Percentiles rank a stretch among this genome's conserved stretches.
phyloP scores from a whole-genome alignment of 2,113 vertebrate genomes.

The Drymodes brunneopygia region DNA sequence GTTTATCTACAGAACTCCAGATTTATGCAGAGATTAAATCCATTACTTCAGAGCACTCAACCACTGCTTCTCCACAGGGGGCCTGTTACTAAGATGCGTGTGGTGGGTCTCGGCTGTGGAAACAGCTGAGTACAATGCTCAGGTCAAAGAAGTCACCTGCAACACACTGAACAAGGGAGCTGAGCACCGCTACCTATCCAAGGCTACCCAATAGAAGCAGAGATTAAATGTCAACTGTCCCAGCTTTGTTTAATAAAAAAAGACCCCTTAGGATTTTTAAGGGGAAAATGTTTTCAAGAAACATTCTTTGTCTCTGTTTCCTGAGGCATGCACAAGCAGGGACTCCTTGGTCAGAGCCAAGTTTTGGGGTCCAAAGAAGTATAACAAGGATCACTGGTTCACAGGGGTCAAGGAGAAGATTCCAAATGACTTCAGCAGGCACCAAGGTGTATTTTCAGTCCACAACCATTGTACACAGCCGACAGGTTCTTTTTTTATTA shows the following conservation, averaged over 20 bases:
- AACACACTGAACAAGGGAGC: background rate
- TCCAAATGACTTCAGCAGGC: background rate
- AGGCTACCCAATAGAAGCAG: background rate
- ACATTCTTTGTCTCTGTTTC: background rate
- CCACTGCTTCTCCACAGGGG: background rate
- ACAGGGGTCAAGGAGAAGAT: background rate
- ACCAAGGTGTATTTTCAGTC: background rate
- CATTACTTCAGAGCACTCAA: slow-evolving; percentile 5
- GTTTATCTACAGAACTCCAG: slow-evolving; percentile 4
- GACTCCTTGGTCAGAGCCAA: background rate
- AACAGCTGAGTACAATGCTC: background rate
- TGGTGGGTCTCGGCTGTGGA: background rate
- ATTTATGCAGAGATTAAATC: slow-evolving; percentile 29
- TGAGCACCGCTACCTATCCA: background rate
- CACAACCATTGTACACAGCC: background rate
- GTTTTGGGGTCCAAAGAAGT: background rate
- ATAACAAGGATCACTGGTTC: background rate
- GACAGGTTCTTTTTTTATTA: background rate
- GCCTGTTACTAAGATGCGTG: background rate
- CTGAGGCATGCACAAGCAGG: fast-evolving
- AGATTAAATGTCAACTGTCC: background rate
- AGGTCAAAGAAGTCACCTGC: background rate
- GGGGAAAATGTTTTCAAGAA: background rate
- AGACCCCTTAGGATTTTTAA: background rate
- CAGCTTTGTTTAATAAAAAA: background rate